A percentile compares a stretch with the other conserved stretches of the same genome.
Conservation (phyloP, 1,140 invertebrate genomes). For the Drosophila erecta region DNA sequence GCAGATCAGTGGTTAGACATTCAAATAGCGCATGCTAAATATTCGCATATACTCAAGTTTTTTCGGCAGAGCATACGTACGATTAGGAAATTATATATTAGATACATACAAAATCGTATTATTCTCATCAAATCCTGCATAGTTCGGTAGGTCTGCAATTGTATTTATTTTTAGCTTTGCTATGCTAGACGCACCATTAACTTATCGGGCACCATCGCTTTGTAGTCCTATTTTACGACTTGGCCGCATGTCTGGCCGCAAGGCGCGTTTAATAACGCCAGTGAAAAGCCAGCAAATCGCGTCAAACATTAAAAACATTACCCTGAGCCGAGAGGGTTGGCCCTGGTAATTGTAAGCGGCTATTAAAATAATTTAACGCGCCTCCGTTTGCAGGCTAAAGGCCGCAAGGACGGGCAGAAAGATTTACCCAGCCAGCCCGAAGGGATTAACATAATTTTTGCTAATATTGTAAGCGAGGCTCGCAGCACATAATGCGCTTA, state of each 20-base stretch:
- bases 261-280: slow-evolving; percentile 48
- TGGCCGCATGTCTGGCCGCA: slow-evolving; percentile 8
- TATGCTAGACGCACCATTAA: slow-evolving; percentile 12
- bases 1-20: not conserved
- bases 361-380: slow-evolving; percentile 72
- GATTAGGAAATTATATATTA: too few relatives aligned
- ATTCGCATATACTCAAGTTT: too few relatives aligned
- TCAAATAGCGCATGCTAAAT: slow-evolving; percentile 7
- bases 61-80: not conserved
- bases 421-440: slow-evolving; percentile 26
- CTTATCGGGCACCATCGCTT: slow-evolving; percentile 2
- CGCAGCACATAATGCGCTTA: slow-evolving; percentile 68
- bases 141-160: not conserved
- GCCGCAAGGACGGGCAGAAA: not conserved
- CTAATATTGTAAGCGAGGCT: slow-evolving; percentile 64
- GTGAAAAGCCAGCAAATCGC: slow-evolving; percentile 26
- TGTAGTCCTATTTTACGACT: slow-evolving; percentile 17
- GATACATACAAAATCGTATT: not conserved
- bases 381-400: slow-evolving; percentile 16
- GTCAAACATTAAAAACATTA: slow-evolving; percentile 39
- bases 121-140: not conserved
- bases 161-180: slow-evolving; percentile 15
- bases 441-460: slow-evolving; percentile 71
- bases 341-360: slow-evolving; percentile 62
- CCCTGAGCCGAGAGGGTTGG: slow-evolving; percentile 17